A percentile compares a stretch with the other conserved stretches of the same genome.
Conservation (phyloP, 2,888 invertebrate species). For the Thysanoteuthis rhombus region DNA sequence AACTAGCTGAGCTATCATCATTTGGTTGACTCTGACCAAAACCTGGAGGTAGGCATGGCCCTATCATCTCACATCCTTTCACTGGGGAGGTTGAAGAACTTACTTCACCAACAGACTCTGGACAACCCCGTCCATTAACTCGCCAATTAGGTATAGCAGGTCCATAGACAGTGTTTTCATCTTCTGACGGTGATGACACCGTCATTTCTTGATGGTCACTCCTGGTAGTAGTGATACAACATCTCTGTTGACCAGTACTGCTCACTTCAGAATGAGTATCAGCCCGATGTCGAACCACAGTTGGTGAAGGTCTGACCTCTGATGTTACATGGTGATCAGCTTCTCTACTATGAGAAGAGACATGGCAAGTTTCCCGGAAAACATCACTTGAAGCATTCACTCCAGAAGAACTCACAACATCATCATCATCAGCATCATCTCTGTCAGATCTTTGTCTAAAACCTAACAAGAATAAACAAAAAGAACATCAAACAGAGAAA, state of each 20-base stretch:
- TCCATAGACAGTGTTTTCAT: not conserved
- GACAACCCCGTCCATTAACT: not conserved
- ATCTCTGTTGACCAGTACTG: not conserved
- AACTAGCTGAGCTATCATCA: not conserved
- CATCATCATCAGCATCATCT: not conserved
- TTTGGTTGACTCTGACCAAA: not conserved
- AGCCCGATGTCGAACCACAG: not conserved
- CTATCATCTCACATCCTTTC: not conserved
- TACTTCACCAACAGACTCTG: slow-evolving; percentile 21
- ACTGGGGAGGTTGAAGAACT: slow-evolving; percentile 25
- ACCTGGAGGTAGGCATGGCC: not conserved
- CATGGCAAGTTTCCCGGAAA: not conserved
- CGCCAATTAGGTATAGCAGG: not conserved
- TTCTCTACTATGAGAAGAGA: not conserved
- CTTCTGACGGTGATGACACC: not conserved
- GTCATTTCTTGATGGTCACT: slow-evolving; percentile 16
- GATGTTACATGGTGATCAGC: not conserved
- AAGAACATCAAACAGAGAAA: not conserved
- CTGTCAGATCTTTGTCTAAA: not conserved
- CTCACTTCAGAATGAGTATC: not conserved
- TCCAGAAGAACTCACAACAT: slow-evolving; percentile 14
- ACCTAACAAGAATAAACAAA: not conserved
- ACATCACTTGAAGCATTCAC: slow-evolving; percentile 1
- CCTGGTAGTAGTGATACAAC: not conserved
- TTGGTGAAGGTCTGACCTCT: not conserved